These are phyloP conservation scores for Bombus sylvicola DNA, from an alignment of 1,140 invertebrate genomes.

Conservation along the genomic window DNA sequence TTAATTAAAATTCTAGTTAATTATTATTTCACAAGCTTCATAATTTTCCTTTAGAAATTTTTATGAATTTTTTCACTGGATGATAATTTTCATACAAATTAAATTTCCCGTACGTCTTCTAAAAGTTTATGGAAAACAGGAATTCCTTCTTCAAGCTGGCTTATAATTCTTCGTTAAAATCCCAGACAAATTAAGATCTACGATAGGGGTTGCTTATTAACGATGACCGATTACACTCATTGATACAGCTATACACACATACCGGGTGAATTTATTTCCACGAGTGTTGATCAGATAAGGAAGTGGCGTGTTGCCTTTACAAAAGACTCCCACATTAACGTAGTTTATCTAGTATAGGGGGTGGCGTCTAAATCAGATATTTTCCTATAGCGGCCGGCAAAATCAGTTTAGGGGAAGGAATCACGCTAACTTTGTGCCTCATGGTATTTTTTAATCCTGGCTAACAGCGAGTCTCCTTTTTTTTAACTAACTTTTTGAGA, in stretches of 20 bases:
- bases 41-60: not conserved
- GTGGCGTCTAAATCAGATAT: conserved; percentile 40
- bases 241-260: not conserved
- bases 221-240: conserved; percentile 24
- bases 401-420: conserved; percentile 30
- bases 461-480: not conserved
- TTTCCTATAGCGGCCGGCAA: not conserved
- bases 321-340: conserved; percentile 42
- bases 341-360: conserved; percentile 37
- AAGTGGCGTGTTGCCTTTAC: conserved; percentile 43
- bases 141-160: not conserved
- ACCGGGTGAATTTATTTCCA: conserved; percentile 33
- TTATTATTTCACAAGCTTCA: too few species aligned
- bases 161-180: conserved; percentile 7
- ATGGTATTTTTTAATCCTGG: not conserved
- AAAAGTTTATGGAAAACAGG: not conserved
- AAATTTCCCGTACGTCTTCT: not conserved
- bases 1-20: too few species aligned
- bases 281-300: conserved; percentile 32
- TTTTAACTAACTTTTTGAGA: not conserved
- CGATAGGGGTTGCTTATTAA: conserved; percentile 34
- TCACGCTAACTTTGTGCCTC: conserved; percentile 27
- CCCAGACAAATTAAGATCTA: conserved; percentile 25
- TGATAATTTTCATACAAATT: not conserved
- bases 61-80: not conserved